A percentile compares a stretch with the other conserved stretches of the same genome.
phyloP scores from a whole-genome alignment of 2,888 invertebrate genomes.

The Bursaphelenchus okinawaensis region DNA sequence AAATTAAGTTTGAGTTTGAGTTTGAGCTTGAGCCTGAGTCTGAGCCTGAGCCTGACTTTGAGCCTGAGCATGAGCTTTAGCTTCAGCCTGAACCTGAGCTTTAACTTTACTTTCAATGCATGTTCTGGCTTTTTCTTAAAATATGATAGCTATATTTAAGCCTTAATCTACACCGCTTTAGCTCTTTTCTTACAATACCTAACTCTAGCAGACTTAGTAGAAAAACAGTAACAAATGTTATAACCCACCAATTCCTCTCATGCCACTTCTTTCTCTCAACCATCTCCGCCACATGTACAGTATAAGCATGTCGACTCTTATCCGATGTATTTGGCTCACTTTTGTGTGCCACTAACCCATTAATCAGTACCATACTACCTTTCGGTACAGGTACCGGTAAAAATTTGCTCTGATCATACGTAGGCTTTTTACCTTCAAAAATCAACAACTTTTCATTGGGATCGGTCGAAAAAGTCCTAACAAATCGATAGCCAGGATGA shows the following conservation, averaged over 20 bases:
- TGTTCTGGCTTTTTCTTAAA: too few relatives aligned
- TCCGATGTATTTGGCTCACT: constrained; percentile 78
- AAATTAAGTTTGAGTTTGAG: too few relatives aligned
- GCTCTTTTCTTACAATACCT: too few relatives aligned
- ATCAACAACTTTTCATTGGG: constrained; percentile 34
- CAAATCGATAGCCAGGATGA: constrained; percentile 43
- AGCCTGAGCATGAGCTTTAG: too few relatives aligned
- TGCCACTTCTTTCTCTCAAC: constrained; percentile 53
- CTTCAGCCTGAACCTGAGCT: too few relatives aligned
- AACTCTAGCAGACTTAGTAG: too few relatives aligned
- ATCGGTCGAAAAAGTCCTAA: constrained; percentile 27
- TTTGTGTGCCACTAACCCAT: constrained; percentile 87
- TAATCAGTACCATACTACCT: constrained; percentile 83
- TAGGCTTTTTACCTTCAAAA: constrained; percentile 46
- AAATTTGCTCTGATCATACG: constrained; percentile 68
- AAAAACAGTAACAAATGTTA: too few relatives aligned
- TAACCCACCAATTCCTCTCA: constrained; percentile 40
- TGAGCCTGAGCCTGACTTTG: too few relatives aligned
- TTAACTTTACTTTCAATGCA: too few relatives aligned
- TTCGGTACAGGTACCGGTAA: constrained; percentile 74
- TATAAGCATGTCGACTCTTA: constrained; percentile 84
- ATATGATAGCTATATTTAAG: too few relatives aligned
- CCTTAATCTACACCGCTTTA: too few relatives aligned
- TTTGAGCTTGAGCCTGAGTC: too few relatives aligned
- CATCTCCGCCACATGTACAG: constrained; percentile 84